A percentile compares a stretch with the other conserved stretches of the same genome.
phyloP scores from a whole-genome alignment of 2,888 invertebrate species.

The Aphidoletes aphidimyza region DNA sequence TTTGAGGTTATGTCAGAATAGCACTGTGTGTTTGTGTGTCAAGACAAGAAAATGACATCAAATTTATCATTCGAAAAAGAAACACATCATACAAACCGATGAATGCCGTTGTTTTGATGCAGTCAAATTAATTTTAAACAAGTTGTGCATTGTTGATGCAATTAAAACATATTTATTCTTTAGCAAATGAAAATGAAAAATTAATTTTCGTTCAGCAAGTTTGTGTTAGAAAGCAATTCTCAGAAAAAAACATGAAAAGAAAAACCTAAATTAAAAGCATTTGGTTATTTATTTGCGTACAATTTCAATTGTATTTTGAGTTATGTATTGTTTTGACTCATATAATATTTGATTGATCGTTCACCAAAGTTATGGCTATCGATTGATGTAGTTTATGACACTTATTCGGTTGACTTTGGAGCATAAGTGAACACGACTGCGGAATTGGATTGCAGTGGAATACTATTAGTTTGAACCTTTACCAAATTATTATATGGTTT shows the following conservation, averaged over 20 bases:
- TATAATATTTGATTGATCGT: neutral
- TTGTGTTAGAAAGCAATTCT: neutral
- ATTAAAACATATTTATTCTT: too few relatives aligned
- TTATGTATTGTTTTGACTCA: neutral
- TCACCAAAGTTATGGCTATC: neutral
- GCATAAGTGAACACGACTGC: conserved; percentile 78
- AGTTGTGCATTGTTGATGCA: too few relatives aligned
- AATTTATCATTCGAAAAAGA: too few relatives aligned
- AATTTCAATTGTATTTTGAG: neutral
- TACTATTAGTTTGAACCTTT: conserved; percentile 69
- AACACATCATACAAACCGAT: too few relatives aligned
- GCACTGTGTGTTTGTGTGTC: too few relatives aligned
- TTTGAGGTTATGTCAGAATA: neutral
- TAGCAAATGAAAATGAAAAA: too few relatives aligned
- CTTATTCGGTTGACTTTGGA: conserved; percentile 66
- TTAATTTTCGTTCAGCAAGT: too few relatives aligned
- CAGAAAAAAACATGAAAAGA: too few relatives aligned
- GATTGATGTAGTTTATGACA: too few relatives aligned
- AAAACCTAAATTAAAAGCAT: too few relatives aligned
- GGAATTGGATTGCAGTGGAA: conserved; percentile 73
- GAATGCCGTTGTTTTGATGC: too few relatives aligned
- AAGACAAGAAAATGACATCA: neutral
- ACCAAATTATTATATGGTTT: conserved; percentile 70
- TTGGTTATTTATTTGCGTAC: neutral
- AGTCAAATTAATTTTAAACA: too few relatives aligned